These are phyloP conservation scores for Andrena bicolor DNA, from an alignment of 2,888 invertebrate species.

Conservation along the genomic window DNA sequence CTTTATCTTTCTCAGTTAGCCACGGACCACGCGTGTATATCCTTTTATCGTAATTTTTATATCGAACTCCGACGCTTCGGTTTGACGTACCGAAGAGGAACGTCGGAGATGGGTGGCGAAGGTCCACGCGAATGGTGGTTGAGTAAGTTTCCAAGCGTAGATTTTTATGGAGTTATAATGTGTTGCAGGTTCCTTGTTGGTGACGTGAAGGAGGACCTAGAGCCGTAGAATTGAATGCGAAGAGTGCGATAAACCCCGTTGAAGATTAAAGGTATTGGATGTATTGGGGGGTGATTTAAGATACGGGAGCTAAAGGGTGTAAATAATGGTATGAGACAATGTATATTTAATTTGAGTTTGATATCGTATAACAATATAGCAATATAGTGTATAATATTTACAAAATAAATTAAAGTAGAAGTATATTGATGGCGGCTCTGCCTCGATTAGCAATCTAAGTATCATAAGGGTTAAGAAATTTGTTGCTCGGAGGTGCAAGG, in stretches of 20 bases:
- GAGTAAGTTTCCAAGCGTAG: not conserved
- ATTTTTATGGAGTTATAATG: not conserved
- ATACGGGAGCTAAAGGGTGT: constrained; percentile 12
- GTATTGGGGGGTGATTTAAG: not conserved
- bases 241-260: no score
- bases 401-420: constrained; percentile 83
- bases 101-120: not conserved
- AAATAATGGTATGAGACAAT: constrained; percentile 77
- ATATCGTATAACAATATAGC: constrained; percentile 81
- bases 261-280: not conserved
- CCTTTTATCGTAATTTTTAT: not conserved
- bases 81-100: not conserved
- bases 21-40: not conserved
- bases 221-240: not conserved
- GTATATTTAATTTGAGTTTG: constrained; percentile 80
- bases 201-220: no score
- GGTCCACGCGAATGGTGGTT: no score
- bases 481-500: constrained; percentile 40
- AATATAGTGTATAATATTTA: constrained; percentile 82
- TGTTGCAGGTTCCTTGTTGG: constrained; percentile 20
- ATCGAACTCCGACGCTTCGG: no score
- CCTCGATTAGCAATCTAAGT: constrained; percentile 73
- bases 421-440: constrained; percentile 70
- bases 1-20: not conserved
- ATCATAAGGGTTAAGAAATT: constrained; percentile 56